Base-by-base conservation (phyloP, 2,113 vertebrate species). In the Ailurus styani region DNA sequence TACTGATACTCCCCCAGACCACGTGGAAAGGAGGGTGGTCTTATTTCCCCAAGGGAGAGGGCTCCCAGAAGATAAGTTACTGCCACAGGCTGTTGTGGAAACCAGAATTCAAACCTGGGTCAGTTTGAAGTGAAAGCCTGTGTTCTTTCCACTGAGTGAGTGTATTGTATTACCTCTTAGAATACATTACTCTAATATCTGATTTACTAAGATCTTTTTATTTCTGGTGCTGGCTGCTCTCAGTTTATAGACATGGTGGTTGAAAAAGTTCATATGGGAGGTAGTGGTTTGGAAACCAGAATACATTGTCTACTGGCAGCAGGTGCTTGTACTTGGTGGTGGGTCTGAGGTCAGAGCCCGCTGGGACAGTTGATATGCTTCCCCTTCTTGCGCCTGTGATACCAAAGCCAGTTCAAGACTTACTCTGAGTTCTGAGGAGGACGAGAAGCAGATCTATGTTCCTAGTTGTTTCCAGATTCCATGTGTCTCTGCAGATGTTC, bases 121-220 rank as follows among this genome's bases (percentile, higher is more conserved):
- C 75, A 50, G 27, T 82, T 83, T 81, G 64, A 93, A 88, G 66
- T 45, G 66, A 88, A 90, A 70, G 72, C 66, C 47, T 73, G 12
- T 78, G 57, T 87, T 96, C 73, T 95, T 92, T 90, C 78, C 83
- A 90, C 47, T 73, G 17, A 62, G 23, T 40, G 10, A 50, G 31
- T 47, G 11, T 72, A 37, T 91, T 68, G 10, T 37, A 20, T 88
- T 83, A 88, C 89, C 31, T 77, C 70, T 94, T 77, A 95, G 89
- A 94, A 64, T 55, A 60, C 14, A 18, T 78, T 90, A 64, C 77
- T 93, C 0, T 88, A 83, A 87, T 92, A 87, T 60, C 90, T 97
- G 82, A 83, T 91, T 93, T 86, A 91, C 72, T 89, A 7, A 91
- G 88, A 55, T 88, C 88, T 93, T 83, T 96, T 68, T 66, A 37